Evolutionary conservation across 2,113 vertebrate species (phyloP), one percentile per base, ranked within the genome.

Genomic region (Cygnus atratus): DNA sequence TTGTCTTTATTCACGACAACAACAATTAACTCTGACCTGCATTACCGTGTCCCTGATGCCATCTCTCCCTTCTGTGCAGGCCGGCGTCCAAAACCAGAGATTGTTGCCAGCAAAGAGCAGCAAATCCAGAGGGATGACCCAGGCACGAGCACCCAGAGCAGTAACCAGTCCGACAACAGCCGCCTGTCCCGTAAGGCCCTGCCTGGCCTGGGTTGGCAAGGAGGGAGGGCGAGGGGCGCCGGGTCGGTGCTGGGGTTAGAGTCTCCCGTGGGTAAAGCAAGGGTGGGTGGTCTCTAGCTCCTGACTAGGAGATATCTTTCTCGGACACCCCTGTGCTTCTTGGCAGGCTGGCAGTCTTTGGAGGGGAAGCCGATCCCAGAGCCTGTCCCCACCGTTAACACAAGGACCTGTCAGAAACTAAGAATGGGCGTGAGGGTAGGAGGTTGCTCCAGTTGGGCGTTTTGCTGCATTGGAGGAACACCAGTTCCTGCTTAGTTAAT

Each of bases 41-140:
- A 2, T 28, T 33, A 68, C 29, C 9, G 0, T 35, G 46, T 84
- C 87, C 31, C 86, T 97, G 61, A 97, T 52, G 29, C 24, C 70
- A 72, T 57, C 48, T 92, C 57, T 74, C 46, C 90, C 75, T 94
- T 84, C 46, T 81, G 77, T 70, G 41, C 91, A 98, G 98, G 98
- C 50, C 98, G 98, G 55, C 92, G 98, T 50, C 97, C 98, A 31
- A 98, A 98, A 87, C 98, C 98, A 10, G 98, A 98, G 88, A 98
- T 98, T 39, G 52, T 98, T 48, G 98, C 98, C 95, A 98, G 97
- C 94, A 98, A 98, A 88, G 98, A 98, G 83, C 97, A 98, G 74
- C 98, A 98, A 91, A 97, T 98, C 95, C 98, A 98, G 95, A 98
- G 96, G 88, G 98, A 98, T 1, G 98, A 98, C 84, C 98, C 98